Conservation (phyloP, 2,888 invertebrate species). For the Nomada fucata region DNA sequence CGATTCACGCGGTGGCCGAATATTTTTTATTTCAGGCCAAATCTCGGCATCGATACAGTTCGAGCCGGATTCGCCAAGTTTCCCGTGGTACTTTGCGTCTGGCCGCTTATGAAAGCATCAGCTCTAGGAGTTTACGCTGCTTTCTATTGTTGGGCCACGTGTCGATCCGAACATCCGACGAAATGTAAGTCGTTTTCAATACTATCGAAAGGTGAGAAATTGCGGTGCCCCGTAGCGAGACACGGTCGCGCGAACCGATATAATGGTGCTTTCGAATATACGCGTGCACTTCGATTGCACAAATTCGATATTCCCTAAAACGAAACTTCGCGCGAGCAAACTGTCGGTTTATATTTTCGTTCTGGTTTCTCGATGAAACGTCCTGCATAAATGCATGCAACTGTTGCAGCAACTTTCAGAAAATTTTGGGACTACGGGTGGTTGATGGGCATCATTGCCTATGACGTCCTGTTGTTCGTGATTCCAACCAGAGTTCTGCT, state of each 20-base stretch:
- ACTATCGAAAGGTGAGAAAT: too few relatives aligned
- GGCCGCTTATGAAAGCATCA: constrained; percentile 85
- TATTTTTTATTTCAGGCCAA: constrained; percentile 81
- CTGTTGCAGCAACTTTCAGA: constrained; percentile 77
- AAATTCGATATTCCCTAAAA: too few relatives aligned
- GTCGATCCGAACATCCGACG: constrained; percentile 74
- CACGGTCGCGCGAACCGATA: too few relatives aligned
- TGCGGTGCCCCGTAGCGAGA: too few relatives aligned
- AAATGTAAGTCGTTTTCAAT: constrained; percentile 78
- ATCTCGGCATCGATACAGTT: constrained; percentile 87
- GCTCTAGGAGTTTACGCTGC: constrained; percentile 84
- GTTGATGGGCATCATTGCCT: constrained; percentile 78
- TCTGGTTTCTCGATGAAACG: too few relatives aligned
- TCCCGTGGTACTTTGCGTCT: constrained; percentile 86
- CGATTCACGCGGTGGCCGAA: neutral
- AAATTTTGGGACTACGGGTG: constrained; percentile 84
- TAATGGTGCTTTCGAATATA: too few relatives aligned
- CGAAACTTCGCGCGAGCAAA: too few relatives aligned
- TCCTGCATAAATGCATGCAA: neutral
- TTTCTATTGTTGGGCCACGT: constrained; percentile 85
- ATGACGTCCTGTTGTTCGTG: constrained; percentile 82
- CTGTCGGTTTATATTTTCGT: too few relatives aligned
- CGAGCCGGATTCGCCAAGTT: constrained; percentile 87
- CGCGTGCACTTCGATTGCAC: too few relatives aligned
- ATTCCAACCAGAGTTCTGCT: constrained; percentile 84